Base-by-base conservation (phyloP, 2,888 invertebrate genomes). In the Himalopsyche anomala region DNA sequence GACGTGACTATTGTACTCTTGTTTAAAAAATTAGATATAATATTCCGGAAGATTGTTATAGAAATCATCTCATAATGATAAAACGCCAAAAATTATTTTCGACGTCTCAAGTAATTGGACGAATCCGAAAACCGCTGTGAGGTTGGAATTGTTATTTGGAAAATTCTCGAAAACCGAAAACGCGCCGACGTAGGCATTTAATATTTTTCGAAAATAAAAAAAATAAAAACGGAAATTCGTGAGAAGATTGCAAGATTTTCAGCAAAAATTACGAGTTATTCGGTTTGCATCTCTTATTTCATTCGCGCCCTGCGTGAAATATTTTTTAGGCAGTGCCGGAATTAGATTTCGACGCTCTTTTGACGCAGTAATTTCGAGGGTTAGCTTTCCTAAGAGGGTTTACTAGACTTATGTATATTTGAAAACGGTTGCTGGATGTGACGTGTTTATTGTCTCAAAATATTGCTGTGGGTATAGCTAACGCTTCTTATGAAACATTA, bases 211-310 rank as follows among this genome's bases (percentile, higher is more conserved):
- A 19, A 62, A 62, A 62, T 19, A 62, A 51, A 51, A 45, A 45
- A 62, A 62, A 62, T 62, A 62, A 62, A 55, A 62, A 62, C 62
- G 62, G 19, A 62, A 62, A 62, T 62, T 62, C 62, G 62, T 62
- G 62, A 62, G 62, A 62, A 62, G 62, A 19, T 62, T 62, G 62
- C 62, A 28, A 62, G 62, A 62, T 62, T 62, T 56, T 62, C 62
- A 19, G 6, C 62, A 62, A 62, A 62, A 62, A 62, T 62, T 62
- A 62, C 62, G 62, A 62, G 19, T 62, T 62, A 62, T 62, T 62
- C 19, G 62, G 62, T 62, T 62, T 62, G 62, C 62, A 62, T 62
- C 5, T 62, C 62, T 62, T 56, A 56, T 56, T 56, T 56, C 62
- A 62, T 28, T 28, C 62, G 28, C 19, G 8, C 5, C 62, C 62